Conservation (phyloP, 1,140 invertebrate species). For the Sitophilus oryzae region DNA sequence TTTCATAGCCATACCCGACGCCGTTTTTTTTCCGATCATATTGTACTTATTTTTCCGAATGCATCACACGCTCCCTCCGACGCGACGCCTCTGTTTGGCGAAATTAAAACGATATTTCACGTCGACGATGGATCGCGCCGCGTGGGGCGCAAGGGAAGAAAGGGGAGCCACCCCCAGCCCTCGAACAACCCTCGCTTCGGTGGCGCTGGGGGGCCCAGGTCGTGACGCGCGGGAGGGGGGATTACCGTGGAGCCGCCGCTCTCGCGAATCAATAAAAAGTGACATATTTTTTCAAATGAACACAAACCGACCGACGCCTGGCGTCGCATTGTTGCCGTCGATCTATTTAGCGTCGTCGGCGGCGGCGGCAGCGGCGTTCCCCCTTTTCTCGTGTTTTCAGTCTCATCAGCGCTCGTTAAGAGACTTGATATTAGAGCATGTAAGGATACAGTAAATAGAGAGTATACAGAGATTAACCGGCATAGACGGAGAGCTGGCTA, state of each 20-base stretch:
- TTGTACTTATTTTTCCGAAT: too few relatives aligned
- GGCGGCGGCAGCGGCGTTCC: neutral
- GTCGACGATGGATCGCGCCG: neutral
- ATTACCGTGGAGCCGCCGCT: neutral
- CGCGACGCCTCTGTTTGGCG: neutral
- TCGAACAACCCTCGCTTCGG: too few relatives aligned
- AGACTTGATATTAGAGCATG: too few relatives aligned
- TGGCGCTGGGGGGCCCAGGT: neutral
- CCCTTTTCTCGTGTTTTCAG: too few relatives aligned
- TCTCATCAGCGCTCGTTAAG: too few relatives aligned
- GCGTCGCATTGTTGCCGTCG: neutral
- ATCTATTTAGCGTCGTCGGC: neutral
- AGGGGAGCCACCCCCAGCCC: neutral
- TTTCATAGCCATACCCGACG: too few relatives aligned
- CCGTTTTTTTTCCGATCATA: too few relatives aligned
- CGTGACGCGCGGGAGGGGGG: neutral
- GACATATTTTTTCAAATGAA: neutral
- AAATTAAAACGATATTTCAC: neutral
- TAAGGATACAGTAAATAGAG: too few relatives aligned
- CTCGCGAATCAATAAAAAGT: neutral
- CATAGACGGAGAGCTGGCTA: too few relatives aligned
- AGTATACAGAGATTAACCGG: too few relatives aligned
- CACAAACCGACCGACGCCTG: neutral
- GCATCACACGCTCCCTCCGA: too few relatives aligned
- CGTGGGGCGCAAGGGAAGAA: neutral